Evolutionary conservation across 2,888 invertebrate genomes (phyloP), one percentile per base, ranked within the genome.

Genomic region (Tolmerus cingulatus): DNA sequence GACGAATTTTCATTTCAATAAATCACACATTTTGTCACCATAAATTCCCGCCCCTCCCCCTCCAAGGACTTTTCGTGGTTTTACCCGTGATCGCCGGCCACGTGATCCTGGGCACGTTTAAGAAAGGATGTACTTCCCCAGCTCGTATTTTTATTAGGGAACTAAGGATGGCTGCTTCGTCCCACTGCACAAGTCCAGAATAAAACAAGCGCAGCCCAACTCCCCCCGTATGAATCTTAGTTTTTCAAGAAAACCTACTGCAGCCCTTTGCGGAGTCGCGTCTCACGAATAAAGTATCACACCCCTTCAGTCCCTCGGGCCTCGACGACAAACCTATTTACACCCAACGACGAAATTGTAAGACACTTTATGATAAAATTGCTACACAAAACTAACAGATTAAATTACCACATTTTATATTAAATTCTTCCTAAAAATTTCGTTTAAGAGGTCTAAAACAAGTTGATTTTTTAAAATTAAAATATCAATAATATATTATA

Each of bases 11-110:
- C 66, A 77, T 51, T 43, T 85, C 79, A 46, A 79, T 88, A 88
- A 87, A 88, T 88, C 87, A 88, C 87, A 57, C 77, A 85, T 88
- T 86, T 87, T 87, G 84, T 74, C 34, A 79, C 77, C 84, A 88
- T 88, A 88, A 88, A 88, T 88, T 84, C 79, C 66, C 74, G 74
- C 43, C 85, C 43, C 40, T 57, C 12, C 43, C 40, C 82, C 14
- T n/a, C 86, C 23, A 74, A 27, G 79, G 88, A 51, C 66, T 88
- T 78, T 78, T 86, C 79, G 82, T 55, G 81, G 57, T 82, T 82
- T 82, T 34, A 55, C 46, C 57, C 19, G 7, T 66, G 27, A 37
- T 37, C 40, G n/a, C 79, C 27, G 40, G 66, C 66, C 66, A 66
- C 66, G 66, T 66, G 66, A 66, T 55, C 66, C 66, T 30, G 79